These are phyloP conservation scores for Cygnus buccinator DNA, from an alignment of 2,113 vertebrate species.

Conservation along the genomic window DNA sequence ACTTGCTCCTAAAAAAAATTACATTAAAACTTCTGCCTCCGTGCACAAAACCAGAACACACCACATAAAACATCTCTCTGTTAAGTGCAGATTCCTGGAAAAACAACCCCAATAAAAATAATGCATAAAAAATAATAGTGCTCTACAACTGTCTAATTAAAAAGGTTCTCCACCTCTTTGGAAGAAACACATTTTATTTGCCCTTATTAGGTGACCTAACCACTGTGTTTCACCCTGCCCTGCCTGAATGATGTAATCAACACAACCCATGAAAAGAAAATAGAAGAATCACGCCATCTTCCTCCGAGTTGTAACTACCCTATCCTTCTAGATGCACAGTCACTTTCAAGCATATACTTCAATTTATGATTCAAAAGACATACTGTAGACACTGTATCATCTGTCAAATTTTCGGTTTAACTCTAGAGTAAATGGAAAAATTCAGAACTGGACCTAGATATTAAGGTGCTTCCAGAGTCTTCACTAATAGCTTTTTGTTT, in stretches of 20 bases:
- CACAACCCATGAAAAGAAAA: not conserved
- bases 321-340: not conserved
- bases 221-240: conserved; percentile 45
- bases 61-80: conserved; percentile 31
- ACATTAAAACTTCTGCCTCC: not conserved
- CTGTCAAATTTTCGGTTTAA: not conserved
- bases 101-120: conserved; percentile 66
- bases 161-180: conserved; percentile 58
- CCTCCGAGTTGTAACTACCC: not conserved
- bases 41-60: not conserved
- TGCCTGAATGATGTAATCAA: conserved; percentile 35
- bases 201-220: conserved; percentile 71
- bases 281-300: not conserved
- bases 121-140: conserved; percentile 65
- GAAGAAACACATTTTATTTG: conserved; percentile 74
- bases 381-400: not conserved
- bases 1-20: not conserved
- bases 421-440: not conserved
- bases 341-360: not conserved
- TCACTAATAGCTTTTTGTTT: not conserved
- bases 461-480: not conserved
- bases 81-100: conserved; percentile 47
- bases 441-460: not conserved
- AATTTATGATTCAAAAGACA: not conserved
- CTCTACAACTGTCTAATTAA: conserved; percentile 72